A percentile compares a stretch with the other conserved stretches of the same genome.
Evolutionary conservation across 1,140 invertebrate species (phyloP).

Genomic region (Ladona fulva): DNA sequence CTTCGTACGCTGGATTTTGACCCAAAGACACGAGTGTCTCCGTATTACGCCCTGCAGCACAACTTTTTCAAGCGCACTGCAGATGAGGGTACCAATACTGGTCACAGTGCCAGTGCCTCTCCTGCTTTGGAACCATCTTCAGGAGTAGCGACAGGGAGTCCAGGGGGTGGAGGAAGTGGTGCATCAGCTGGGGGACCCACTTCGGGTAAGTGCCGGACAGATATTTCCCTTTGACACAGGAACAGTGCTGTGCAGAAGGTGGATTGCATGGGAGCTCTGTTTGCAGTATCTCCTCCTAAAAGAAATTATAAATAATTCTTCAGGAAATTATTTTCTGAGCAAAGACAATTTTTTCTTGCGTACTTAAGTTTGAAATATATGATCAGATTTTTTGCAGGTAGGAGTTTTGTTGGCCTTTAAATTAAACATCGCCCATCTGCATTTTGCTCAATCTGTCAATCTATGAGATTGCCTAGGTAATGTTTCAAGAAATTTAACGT

Average conservation of each 20-base stretch:
- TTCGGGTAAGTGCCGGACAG: not conserved
- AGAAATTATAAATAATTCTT: no score
- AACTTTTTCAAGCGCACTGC: constrained; percentile 93
- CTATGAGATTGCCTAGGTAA: no score
- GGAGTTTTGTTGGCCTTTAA: no score
- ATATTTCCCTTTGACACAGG: not conserved
- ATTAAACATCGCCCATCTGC: no score
- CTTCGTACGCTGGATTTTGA: constrained; percentile 97
- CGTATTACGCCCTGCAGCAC: constrained; percentile 94
- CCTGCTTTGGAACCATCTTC: constrained; percentile 47
- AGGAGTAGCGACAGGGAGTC: constrained; percentile 11
- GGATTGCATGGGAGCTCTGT: not conserved
- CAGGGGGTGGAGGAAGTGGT: constrained; percentile 15
- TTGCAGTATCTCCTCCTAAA: not conserved
- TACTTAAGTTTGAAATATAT: no score
- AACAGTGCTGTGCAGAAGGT: not conserved
- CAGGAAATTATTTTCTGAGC: no score
- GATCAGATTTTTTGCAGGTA: no score
- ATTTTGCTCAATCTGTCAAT: no score
- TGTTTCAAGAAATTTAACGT: no score
- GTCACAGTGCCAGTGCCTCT: constrained; percentile 52
- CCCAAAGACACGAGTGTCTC: constrained; percentile 92
- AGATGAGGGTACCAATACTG: constrained; percentile 88
- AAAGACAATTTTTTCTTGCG: no score
- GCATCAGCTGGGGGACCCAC: not conserved